Base-by-base conservation (phyloP, 2,113 vertebrate species). In the Halichoerus grypus region DNA sequence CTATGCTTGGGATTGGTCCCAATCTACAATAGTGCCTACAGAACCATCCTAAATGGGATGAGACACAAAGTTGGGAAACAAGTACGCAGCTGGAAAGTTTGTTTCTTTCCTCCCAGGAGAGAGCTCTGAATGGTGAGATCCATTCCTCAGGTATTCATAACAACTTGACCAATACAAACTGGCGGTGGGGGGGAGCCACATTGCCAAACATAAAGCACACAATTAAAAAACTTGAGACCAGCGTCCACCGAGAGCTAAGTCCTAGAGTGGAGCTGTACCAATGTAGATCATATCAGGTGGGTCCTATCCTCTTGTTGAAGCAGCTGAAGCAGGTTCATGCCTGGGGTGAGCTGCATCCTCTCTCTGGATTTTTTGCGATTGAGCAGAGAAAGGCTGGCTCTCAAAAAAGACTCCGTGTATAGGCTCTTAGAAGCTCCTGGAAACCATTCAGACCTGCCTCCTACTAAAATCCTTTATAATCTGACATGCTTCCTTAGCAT, bases 171-270 rank as follows among this genome's bases (percentile, higher is more conserved):
- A 21, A 46, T 33, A 21, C 13, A 77, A n/a, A 28, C n/a, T 42
- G 46, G 94, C 94, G 84, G 61, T 24, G 24, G 77, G 85, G 94
- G 97, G 94, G 96, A 71, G 55, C n/a, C 59, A 33, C 67, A 94
- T 74, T 92, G 91, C 26, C 94, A 96, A 98, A 97, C 79, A 96
- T 80, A 97, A 98, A 98, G 94, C 98, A 61, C 91, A 89, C 53
- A 92, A 97, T 97, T 95, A 95, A 98, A 98, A 98, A 97, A 84
- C 94, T 97, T 81, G 83, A 92, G 53, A 94, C 89, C 83, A 95
- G 94, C 59, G 72, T 91, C 96, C 96, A 71, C 93, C 69, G 92
- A 84, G 94, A 88, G 76, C 94, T 72, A 92, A 97, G 90, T 89
- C 97, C 95, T 97, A 88, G 94, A 4, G 42, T 26, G 86, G 97